A percentile compares a stretch with the other conserved stretches of the same genome.
These are phyloP conservation scores for Iphiclides podalirius DNA, from an alignment of 2,888 invertebrate species.

Conservation along the genomic window DNA sequence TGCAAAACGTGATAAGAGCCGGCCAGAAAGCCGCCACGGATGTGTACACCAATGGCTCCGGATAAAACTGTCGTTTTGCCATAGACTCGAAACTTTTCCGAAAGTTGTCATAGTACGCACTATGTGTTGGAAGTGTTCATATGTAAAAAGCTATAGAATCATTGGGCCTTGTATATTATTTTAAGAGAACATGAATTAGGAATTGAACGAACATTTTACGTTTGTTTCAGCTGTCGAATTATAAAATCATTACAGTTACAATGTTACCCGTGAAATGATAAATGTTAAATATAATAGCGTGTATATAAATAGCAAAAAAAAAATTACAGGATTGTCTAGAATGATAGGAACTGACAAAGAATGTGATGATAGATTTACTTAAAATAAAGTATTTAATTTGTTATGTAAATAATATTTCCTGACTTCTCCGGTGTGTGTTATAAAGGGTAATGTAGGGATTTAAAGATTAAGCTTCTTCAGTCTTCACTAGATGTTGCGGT, in stretches of 20 bases:
- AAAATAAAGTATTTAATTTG: constrained; percentile 39
- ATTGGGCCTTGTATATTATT: constrained; percentile 25
- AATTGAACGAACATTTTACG: too few species aligned
- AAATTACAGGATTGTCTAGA: constrained; percentile 5
- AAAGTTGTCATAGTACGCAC: constrained; percentile 75
- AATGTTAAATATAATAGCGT: neutral
- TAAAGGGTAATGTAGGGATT: constrained; percentile 25
- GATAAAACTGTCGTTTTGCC: constrained; percentile 52
- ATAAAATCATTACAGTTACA: neutral
- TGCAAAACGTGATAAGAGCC: constrained; percentile 83
- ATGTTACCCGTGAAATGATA: neutral
- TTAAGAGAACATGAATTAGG: neutral
- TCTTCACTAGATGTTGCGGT: neutral
- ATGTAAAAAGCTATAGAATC: constrained; percentile 51
- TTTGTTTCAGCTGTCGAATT: neutral
- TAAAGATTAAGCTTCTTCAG: constrained; percentile 25
- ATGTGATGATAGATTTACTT: constrained; percentile 57
- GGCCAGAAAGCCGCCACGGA: constrained; percentile 76
- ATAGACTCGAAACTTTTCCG: constrained; percentile 68
- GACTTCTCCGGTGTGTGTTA: constrained; percentile 12
- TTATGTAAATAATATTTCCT: constrained; percentile 26
- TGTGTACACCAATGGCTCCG: constrained; percentile 69
- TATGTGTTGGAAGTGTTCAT: constrained; percentile 73
- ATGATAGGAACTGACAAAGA: constrained; percentile 34
- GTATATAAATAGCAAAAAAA: constrained; percentile 10